Base-by-base conservation (phyloP, 2,888 invertebrate species). In the Melanotus villosus region DNA sequence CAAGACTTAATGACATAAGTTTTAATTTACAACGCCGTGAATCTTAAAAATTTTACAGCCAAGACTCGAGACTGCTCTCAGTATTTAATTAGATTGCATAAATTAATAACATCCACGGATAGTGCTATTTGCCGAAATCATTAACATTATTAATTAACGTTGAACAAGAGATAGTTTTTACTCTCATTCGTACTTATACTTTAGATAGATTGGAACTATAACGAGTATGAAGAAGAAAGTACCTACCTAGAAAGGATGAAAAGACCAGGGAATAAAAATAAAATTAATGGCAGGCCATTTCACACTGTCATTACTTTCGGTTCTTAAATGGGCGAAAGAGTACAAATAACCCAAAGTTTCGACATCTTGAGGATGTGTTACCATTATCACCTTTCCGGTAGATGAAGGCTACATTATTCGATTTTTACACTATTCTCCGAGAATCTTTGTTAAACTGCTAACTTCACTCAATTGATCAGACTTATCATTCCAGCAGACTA, bases 1-100 rank as follows among this genome's bases (percentile, higher is more conserved):
- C 52, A 62, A 65, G 69, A 26, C 68, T 72, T 75, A 73, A 73
- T 67, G 72, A 60, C 64, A 64, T 62, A 75, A 75, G 72, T 73
- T 75, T 70, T 73, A 73, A 75, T 73, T 73, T 73, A 73, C 65
- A 63, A 62, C 65, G 54, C 56, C 47, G 57, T 45, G 63, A 71
- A 65, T 69, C 65, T 65, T 65, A 62, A 65, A 72, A 67, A 67
- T 72, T 70, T 70, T 67, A 36, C 32, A 34, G 19, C 41, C 14
- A 47, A 58, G 36, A 23, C 65, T 57, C 58, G 56, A 54, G 50
- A 38, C 30, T 57, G 18, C 54, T 43, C 26, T 43, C 30, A 60
- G 41, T 30, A 16, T 65, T 65, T 65, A 65, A 65, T 65, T 65
- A 65, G 57, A 65, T 65, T 65, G 21, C 36, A 45, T 65, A 65